Evolutionary conservation across 2,888 invertebrate species (phyloP).

Genomic region (Pardosa pseudoannulata): DNA sequence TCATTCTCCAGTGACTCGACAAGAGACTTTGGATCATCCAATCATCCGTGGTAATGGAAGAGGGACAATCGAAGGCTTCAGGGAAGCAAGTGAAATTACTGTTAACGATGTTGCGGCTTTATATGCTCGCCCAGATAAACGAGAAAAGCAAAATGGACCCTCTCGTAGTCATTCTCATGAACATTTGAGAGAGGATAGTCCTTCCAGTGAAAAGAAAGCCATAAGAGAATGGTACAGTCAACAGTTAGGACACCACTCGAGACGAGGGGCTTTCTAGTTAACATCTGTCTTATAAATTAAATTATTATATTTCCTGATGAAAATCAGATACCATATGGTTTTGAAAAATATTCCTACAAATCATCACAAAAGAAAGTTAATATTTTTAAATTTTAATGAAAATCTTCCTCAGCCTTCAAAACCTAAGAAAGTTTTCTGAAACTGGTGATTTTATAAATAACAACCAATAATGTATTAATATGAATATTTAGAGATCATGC

Average conservation of each 20-base stretch:
- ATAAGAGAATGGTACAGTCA: conserved; percentile 70
- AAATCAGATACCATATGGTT: no score
- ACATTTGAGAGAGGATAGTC: conserved; percentile 64
- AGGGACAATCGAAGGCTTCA: conserved; percentile 76
- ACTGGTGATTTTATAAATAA: no score
- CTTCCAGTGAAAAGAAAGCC: conserved; percentile 56
- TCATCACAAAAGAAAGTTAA: no score
- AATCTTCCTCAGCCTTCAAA: no score
- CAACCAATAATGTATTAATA: no score
- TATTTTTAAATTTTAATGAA: no score
- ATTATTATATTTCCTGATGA: neutral
- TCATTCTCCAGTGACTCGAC: conserved; percentile 78
- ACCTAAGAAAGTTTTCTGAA: no score
- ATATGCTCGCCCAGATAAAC: conserved; percentile 80
- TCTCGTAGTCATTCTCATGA: conserved; percentile 51
- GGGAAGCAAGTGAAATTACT: conserved; percentile 77
- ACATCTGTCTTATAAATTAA: no score
- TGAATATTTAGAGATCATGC: no score
- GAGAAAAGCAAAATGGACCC: conserved; percentile 82
- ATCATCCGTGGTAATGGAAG: conserved; percentile 51
- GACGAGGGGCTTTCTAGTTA: conserved; percentile 57
- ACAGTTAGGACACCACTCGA: conserved; percentile 64
- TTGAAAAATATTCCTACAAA: no score
- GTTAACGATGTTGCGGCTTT: conserved; percentile 77
- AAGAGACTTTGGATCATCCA: conserved; percentile 83